Base-by-base conservation (phyloP, 92 coral and sea anemone genomes). In the Bergia sp. region DNA sequence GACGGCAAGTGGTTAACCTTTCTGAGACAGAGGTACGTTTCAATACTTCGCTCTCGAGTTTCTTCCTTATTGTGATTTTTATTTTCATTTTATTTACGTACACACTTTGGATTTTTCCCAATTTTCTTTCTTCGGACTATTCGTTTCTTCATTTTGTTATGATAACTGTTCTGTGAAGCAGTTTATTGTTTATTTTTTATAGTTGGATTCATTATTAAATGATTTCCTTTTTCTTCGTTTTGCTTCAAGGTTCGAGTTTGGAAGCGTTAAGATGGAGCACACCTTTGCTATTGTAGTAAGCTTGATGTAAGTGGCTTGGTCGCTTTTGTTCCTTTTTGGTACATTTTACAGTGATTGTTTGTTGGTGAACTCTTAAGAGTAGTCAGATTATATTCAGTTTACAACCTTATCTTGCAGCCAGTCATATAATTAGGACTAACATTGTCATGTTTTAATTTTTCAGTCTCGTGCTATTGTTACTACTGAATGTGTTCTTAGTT, bases 401-500 rank as follows among this genome's bases (percentile, higher is more conserved):
- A 36, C 16, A 16, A 38, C 6, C 57, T 5, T 38, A 44, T 39
- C 9, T 38, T 7, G 37, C 37, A n/a, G 15, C 18, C 55, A 12
- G 44, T 75, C 29, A 29, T 29, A 29, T 29, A 29, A 29, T 37
- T 3, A 10, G 13, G 37, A 21, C 69, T 23, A 76, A 53, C 73
- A 20, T 37, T 20, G 29, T 8, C n/a, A 3, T 86, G n/a, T 55
- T 86, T 18, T 82, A 21, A 39, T 40, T 43, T 20, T 87, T 73
- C 90, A 96, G 99, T 77, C 90, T 96, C 43, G 82, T 90, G 36
- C 90, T 86, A 10, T 91, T 96, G 86, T 49, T 96, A 80, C 78
- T 91, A 44, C 90, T 95, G 29, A 96, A 96, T 92, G 44, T 94
- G 86, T 92, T 95, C 77, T 92, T 96, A 18, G 90, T 94, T 72